phyloP scores from a whole-genome alignment of 2,113 vertebrate genomes.

The Eulemur rufifrons region DNA sequence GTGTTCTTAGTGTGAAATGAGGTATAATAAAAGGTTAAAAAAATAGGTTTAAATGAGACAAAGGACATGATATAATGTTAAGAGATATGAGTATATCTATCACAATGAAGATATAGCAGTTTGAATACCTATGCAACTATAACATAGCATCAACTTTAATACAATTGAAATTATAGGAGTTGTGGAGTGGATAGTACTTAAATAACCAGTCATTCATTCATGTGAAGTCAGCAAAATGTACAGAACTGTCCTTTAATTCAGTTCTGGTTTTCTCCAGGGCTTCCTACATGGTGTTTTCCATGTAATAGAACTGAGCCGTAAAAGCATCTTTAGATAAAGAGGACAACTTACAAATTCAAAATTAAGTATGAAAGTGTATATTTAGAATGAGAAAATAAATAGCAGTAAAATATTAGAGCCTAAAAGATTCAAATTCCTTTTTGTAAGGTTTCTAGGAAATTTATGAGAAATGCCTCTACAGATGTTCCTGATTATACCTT shows the following conservation, averaged over 20 bases:
- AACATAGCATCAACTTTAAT: neutral
- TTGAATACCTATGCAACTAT: neutral
- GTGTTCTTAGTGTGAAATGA: neutral
- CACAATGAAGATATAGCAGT: neutral
- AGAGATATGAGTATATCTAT: neutral
- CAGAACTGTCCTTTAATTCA: neutral
- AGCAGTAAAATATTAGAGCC: neutral
- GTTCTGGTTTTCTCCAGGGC: neutral
- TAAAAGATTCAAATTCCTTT: neutral
- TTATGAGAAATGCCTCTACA: neutral
- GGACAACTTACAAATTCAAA: neutral
- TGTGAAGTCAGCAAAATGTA: neutral
- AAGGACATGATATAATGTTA: neutral
- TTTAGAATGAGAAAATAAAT: neutral
- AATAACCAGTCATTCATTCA: too few relatives aligned
- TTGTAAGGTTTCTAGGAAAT: neutral
- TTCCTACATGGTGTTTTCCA: neutral
- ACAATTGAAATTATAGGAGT: too few relatives aligned
- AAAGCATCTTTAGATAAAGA: neutral
- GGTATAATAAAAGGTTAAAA: neutral
- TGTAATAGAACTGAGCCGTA: neutral
- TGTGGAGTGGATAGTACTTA: neutral
- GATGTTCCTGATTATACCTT: neutral
- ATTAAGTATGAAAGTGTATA: neutral
- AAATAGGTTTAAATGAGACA: neutral